Percentiles rank a stretch among this genome's conserved stretches.
phyloP scores from a whole-genome alignment of 2,797 vertebrate genomes.

The Micrastur ruficollis region DNA sequence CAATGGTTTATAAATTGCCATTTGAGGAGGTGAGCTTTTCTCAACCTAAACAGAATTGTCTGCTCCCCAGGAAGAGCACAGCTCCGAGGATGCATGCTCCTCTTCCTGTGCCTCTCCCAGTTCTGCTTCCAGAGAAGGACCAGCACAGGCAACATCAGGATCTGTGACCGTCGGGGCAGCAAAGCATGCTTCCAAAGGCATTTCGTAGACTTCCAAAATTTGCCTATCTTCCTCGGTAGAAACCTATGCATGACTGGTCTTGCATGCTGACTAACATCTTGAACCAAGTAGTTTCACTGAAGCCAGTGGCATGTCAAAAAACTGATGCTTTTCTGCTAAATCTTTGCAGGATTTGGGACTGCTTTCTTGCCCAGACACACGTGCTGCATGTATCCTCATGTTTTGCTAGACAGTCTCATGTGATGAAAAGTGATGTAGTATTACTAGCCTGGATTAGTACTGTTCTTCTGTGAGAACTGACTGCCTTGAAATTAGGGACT shows the following conservation, averaged over 20 bases:
- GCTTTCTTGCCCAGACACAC: background rate
- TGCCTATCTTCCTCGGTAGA: background rate
- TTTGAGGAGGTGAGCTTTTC: background rate
- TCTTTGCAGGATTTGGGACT: background rate
- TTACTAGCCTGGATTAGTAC: background rate
- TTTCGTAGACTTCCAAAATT: background rate
- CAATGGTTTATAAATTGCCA: background rate
- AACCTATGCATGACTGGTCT: background rate
- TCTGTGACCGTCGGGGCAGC: accelerated
- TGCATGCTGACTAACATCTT: background rate
- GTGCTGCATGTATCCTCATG: accelerated
- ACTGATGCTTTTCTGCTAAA: background rate
- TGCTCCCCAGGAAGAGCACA: background rate
- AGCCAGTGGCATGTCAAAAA: background rate
- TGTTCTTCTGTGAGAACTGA: background rate
- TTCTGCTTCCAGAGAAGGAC: background rate
- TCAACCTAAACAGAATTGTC: background rate
- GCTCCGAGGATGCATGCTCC: background rate
- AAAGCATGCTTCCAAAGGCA: too few species aligned
- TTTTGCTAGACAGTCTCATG: background rate
- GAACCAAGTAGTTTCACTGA: background rate
- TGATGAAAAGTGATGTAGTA: background rate
- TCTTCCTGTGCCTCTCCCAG: background rate
- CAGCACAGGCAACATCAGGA: too few species aligned
- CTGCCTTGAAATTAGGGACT: background rate